A percentile compares a stretch with the other conserved stretches of the same genome.
Evolutionary conservation across 2,888 invertebrate genomes (phyloP).

Genomic region (Thereva unica): DNA sequence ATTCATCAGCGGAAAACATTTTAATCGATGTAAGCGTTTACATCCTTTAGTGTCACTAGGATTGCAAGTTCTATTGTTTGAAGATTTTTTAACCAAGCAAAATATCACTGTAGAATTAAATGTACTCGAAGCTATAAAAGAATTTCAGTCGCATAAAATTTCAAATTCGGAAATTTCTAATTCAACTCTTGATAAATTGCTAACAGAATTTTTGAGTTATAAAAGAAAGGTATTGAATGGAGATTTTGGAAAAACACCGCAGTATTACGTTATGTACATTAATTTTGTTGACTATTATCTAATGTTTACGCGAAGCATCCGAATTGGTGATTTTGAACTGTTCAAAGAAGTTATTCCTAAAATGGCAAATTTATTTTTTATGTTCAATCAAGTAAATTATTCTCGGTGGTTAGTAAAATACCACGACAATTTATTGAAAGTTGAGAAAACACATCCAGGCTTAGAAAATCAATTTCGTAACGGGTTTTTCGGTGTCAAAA

Average conservation of each 20-base stretch:
- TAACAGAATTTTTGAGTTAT: neutral
- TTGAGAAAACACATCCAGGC: slow-evolving; percentile 13
- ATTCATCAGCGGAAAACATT: slow-evolving; percentile 13
- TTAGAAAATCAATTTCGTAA: slow-evolving; percentile 45
- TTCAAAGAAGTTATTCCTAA: slow-evolving; percentile 1
- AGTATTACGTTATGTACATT: slow-evolving; percentile 34
- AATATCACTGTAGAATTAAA: neutral
- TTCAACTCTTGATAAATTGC: neutral
- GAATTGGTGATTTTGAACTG: slow-evolving; percentile 1
- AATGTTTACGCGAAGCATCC: slow-evolving; percentile 2
- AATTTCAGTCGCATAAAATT: neutral
- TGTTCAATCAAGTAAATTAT: slow-evolving; percentile 14
- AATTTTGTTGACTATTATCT: slow-evolving; percentile 36
- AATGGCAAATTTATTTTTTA: slow-evolving; percentile 13
- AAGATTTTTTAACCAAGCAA: slow-evolving; percentile 5
- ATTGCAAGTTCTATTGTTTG: neutral
- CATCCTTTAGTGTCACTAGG: slow-evolving; percentile 6
- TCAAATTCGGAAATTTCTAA: neutral
- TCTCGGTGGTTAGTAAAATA: slow-evolving; percentile 13
- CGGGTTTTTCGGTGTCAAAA: slow-evolving; percentile 49
- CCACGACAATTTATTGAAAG: slow-evolving; percentile 9
- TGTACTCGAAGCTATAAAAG: neutral
- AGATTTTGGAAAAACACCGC: slow-evolving; percentile 10
- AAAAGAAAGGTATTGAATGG: neutral
- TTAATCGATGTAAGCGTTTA: slow-evolving; percentile 4